Conservation (phyloP, 2,888 invertebrate species). For the Ophion costatus region DNA sequence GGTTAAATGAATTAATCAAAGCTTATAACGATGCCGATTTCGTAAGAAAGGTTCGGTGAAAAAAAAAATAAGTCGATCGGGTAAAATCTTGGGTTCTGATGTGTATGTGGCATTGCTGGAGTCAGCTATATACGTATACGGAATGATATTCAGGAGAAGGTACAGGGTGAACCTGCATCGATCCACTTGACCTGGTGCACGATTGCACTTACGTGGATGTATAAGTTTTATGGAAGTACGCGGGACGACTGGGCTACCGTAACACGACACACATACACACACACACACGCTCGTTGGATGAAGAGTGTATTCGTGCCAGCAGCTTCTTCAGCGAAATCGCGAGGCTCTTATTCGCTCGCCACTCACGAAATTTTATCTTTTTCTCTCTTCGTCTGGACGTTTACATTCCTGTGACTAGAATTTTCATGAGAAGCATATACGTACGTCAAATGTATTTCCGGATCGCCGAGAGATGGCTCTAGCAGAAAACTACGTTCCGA, state of each 20-base stretch:
- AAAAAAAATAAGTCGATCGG: no score
- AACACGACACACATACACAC: slow-evolving; percentile 17
- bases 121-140: background rate
- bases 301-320: slow-evolving; percentile 57
- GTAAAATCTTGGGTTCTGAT: no score
- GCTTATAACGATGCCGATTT: no score
- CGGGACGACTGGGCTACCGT: slow-evolving; percentile 33
- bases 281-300: slow-evolving; percentile 47
- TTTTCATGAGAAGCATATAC: background rate
- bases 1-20: no score
- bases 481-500: background rate
- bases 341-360: slow-evolving; percentile 40
- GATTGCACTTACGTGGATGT: slow-evolving; percentile 40
- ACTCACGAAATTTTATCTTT: slow-evolving; percentile 15
- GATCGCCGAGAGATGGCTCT: background rate
- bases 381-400: slow-evolving; percentile 12
- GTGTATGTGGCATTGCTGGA: background rate
- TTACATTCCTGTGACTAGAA: slow-evolving; percentile 5
- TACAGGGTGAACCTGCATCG: slow-evolving; percentile 77
- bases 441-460: slow-evolving; percentile 37
- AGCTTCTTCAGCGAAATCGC: slow-evolving; percentile 64
- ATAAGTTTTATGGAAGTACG: slow-evolving; percentile 35
- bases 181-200: slow-evolving; percentile 80
- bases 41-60: no score
- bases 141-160: slow-evolving; percentile 58